These are phyloP conservation scores for Scaptodrosophila latifasciaeformis DNA, from an alignment of 2,888 invertebrate genomes.

Conservation along the genomic window DNA sequence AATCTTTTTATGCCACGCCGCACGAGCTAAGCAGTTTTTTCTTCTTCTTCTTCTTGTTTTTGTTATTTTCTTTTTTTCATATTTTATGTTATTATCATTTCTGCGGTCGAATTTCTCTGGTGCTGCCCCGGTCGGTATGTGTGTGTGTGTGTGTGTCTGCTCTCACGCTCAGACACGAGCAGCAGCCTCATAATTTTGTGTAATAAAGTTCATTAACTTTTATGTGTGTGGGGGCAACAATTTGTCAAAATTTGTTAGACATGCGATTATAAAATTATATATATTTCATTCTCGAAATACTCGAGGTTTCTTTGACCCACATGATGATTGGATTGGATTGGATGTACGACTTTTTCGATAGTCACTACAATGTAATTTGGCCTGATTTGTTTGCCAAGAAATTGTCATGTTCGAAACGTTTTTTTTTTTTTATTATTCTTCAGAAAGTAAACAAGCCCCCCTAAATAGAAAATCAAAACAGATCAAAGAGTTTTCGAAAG, in stretches of 20 bases:
- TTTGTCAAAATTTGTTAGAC: slow-evolving; percentile 57
- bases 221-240: slow-evolving; percentile 45
- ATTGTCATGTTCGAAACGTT: too few species aligned
- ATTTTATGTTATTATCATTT: slow-evolving; percentile 46
- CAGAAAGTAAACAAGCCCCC: too few species aligned
- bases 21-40: slow-evolving; percentile 27
- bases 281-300: slow-evolving; percentile 10
- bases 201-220: slow-evolving; percentile 62
- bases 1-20: slow-evolving; percentile 38
- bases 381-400: slow-evolving; percentile 6
- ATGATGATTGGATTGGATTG: slow-evolving; percentile 9
- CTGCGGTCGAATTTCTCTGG: slow-evolving; percentile 34
- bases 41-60: slow-evolving; percentile 16
- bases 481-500: too few species aligned
- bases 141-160: not conserved
- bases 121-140: slow-evolving; percentile 29
- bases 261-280: slow-evolving; percentile 60
- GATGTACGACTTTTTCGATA: too few species aligned
- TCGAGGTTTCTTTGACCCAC: slow-evolving; percentile 32
- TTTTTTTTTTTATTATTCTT: too few species aligned
- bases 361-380: too few species aligned
- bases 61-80: slow-evolving; percentile 20
- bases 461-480: too few species aligned
- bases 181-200: slow-evolving; percentile 11
- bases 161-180: slow-evolving; percentile 17